phyloP scores from a whole-genome alignment of 2,113 vertebrate genomes.

The Raja brachyura region DNA sequence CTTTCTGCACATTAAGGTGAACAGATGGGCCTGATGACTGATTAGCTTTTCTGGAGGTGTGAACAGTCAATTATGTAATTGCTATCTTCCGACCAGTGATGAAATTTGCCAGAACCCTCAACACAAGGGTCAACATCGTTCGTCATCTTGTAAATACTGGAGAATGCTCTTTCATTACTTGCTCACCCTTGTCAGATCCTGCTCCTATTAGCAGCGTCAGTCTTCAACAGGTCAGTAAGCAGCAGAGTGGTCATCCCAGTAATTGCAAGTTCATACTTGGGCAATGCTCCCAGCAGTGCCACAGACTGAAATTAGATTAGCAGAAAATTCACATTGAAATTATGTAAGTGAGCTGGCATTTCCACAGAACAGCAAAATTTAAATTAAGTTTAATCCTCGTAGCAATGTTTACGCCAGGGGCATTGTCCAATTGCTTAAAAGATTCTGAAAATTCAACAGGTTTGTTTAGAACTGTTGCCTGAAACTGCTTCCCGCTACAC shows the following conservation, averaged over 20 bases:
- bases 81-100: neutral
- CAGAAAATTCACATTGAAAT: constrained; percentile 14
- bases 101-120: neutral
- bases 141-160: neutral
- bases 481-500: neutral
- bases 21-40: neutral
- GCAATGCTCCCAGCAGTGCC: neutral
- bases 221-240: neutral
- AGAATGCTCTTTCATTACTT: neutral
- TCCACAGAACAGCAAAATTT: neutral
- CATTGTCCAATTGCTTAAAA: neutral
- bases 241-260: neutral
- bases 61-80: neutral
- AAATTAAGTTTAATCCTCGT: neutral
- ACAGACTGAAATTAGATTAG: neutral
- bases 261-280: neutral
- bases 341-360: neutral
- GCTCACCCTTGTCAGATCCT: neutral
- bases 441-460: neutral
- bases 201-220: neutral
- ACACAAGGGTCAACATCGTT: neutral
- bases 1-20: neutral
- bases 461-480: neutral
- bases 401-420: neutral
- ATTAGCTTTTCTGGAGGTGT: neutral